phyloP scores from a whole-genome alignment of 1,140 invertebrate species.

The Drosophila carrolli region DNA sequence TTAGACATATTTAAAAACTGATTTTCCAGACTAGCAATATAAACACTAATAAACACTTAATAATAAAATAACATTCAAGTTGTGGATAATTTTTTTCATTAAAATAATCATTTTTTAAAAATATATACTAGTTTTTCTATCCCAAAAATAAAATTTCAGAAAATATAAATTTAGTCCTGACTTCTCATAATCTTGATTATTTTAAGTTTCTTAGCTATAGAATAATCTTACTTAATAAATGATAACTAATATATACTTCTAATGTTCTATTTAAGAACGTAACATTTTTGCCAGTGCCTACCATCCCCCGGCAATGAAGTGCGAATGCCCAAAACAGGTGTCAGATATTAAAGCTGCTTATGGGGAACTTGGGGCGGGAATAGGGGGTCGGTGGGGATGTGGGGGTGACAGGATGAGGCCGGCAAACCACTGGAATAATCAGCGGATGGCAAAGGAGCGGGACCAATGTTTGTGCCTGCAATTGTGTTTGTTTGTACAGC shows the following conservation, averaged over 20 bases:
- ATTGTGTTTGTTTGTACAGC: slow-evolving; percentile 23
- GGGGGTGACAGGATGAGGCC: slow-evolving; percentile 12
- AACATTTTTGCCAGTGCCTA: neutral
- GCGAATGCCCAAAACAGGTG: slow-evolving; percentile 68
- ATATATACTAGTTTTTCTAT: too few relatives aligned
- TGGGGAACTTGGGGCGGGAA: neutral
- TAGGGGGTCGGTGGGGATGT: neutral
- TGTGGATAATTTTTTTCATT: too few relatives aligned
- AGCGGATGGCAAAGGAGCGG: slow-evolving; percentile 34
- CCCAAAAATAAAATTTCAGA: too few relatives aligned
- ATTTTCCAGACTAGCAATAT: too few relatives aligned
- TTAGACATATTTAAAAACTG: too few relatives aligned
- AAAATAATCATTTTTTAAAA: too few relatives aligned
- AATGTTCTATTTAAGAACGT: neutral
- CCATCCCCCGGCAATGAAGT: slow-evolving; percentile 33
- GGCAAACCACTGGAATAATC: slow-evolving; percentile 59
- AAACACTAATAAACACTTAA: too few relatives aligned
- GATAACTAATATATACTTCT: too few relatives aligned
- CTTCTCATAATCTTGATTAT: too few relatives aligned
- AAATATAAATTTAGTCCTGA: too few relatives aligned
- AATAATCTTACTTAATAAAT: neutral
- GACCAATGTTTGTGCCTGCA: slow-evolving; percentile 28
- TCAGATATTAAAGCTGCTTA: slow-evolving; percentile 58
- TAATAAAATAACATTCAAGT: too few relatives aligned
- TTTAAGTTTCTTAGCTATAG: too few relatives aligned